A percentile compares a stretch with the other conserved stretches of the same genome.
These are phyloP conservation scores for Speoplatyrhinus poulsoni DNA, from an alignment of 2,113 vertebrate genomes.

Conservation along the genomic window DNA sequence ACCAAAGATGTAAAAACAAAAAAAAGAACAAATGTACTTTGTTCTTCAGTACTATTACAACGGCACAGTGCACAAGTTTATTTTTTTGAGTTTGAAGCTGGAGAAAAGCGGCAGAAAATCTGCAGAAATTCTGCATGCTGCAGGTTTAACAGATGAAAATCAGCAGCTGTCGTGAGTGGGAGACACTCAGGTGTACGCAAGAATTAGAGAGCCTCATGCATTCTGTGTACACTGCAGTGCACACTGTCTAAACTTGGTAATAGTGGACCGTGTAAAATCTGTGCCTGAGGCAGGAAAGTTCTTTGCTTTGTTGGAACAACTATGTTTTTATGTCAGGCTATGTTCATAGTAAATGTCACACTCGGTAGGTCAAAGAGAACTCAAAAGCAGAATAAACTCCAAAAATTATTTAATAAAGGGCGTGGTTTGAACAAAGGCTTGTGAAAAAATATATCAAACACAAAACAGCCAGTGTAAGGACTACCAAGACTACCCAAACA, in stretches of 20 bases:
- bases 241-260: constrained; percentile 28
- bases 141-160: constrained; percentile 21
- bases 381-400: no score
- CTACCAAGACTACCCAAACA: no score
- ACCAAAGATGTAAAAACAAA: constrained; percentile 25
- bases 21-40: constrained; percentile 30
- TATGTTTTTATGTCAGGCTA: no score
- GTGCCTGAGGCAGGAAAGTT: constrained; percentile 24
- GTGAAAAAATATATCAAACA: no score
- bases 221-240: constrained; percentile 36
- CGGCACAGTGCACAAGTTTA: constrained; percentile 13
- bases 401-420: no score
- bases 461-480: no score
- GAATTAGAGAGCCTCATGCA: constrained; percentile 20
- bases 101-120: background rate
- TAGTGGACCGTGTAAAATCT: constrained; percentile 26
- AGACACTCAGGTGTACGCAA: constrained; percentile 12
- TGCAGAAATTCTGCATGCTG: constrained; percentile 9
- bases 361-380: no score
- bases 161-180: constrained; percentile 22
- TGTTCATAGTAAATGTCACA: no score
- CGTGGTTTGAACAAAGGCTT: no score
- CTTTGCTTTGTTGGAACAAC: constrained; percentile 6
- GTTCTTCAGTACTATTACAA: constrained; percentile 34
- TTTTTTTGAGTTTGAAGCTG: constrained; percentile 28